Evolutionary conservation across 2,113 vertebrate genomes (phyloP), one percentile per base, ranked within the genome.

Genomic region (Quiscalus mexicanus): DNA sequence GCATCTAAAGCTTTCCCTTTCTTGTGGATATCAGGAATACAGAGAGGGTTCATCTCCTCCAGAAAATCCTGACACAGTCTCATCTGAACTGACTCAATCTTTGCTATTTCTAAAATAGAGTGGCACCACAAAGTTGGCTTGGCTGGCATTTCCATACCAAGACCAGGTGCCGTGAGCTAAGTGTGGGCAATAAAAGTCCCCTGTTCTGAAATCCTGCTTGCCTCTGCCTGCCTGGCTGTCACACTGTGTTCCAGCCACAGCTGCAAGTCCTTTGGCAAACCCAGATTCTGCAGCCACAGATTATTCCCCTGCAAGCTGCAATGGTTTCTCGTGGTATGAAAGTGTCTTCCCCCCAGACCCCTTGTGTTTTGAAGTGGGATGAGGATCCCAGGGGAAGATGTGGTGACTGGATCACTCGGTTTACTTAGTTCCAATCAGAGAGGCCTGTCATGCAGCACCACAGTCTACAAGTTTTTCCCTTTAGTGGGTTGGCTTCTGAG

Each of bases 371-470:
- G 35, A 55, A 44, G 71, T 18, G 23, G 71, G 49, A 58, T n/a
- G 39, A 3, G 4, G 10, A 33, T 33, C 33, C 6, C 5, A 9
- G 70, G 41, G 12, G 33, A 33, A 21, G 35, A 21, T 2, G 4
- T 0, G 0, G 63, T 31, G 19, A 35, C 59, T 37, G 33, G 30
- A 68, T 58, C 35, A 41, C 22, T 56, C 5, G 0, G 37, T 35
- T 68, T 15, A 42, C 2, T 33, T 77, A 4, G 55, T 39, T 59
- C 15, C 23, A 44, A 11, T 12, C 2, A 1, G 42, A 53, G 60
- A 68, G 37, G n/a, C n/a, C 60, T 68, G n/a, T 47, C 76, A 37
- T 1, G 2, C n/a, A 37, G 39, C 65, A 39, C 31, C 20, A 31
- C 15, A 18, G 39, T 39, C 58, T 68, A 44, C 56, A 39, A 8